A percentile compares a stretch with the other conserved stretches of the same genome.
These are phyloP conservation scores for Raja brachyura DNA, from an alignment of 2,113 vertebrate species.

Conservation along the genomic window DNA sequence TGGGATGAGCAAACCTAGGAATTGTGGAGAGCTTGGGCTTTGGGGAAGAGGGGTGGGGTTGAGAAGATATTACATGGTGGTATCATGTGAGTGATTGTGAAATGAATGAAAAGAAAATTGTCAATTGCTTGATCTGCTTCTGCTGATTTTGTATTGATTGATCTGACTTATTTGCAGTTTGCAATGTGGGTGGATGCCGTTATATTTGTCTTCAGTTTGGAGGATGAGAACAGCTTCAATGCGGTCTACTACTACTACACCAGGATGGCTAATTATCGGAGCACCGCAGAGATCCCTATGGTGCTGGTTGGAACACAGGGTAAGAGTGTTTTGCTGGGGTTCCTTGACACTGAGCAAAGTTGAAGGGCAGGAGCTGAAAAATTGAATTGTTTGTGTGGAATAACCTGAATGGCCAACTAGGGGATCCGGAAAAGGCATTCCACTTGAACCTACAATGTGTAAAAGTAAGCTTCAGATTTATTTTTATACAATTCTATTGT, in stretches of 20 bases:
- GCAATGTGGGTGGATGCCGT: slow-evolving; percentile 96
- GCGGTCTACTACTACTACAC: slow-evolving; percentile 97
- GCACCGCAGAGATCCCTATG: slow-evolving; percentile 80
- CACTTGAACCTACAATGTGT: too few relatives aligned
- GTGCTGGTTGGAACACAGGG: slow-evolving; percentile 95
- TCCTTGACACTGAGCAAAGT: not conserved
- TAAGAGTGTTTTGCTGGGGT: slow-evolving; percentile 47
- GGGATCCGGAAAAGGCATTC: not conserved
- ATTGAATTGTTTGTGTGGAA: not conserved
- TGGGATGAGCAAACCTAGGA: too few relatives aligned
- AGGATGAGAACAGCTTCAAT: slow-evolving; percentile 97
- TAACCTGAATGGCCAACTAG: not conserved
- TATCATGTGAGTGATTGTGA: not conserved
- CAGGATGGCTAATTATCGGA: slow-evolving; percentile 84
- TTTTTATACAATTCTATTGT: too few relatives aligned
- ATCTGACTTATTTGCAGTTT: slow-evolving; percentile 60
- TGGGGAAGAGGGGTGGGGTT: too few relatives aligned
- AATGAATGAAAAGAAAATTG: not conserved
- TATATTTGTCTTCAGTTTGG: slow-evolving; percentile 95
- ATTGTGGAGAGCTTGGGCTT: too few relatives aligned
- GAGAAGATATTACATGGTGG: too few relatives aligned
- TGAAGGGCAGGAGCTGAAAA: not conserved
- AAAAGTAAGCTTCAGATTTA: not conserved
- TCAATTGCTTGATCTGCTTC: not conserved
- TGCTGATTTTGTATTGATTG: not conserved